Evolutionary conservation across 2,113 vertebrate genomes (phyloP).

Genomic region (Brachionichthys hirsutus): DNA sequence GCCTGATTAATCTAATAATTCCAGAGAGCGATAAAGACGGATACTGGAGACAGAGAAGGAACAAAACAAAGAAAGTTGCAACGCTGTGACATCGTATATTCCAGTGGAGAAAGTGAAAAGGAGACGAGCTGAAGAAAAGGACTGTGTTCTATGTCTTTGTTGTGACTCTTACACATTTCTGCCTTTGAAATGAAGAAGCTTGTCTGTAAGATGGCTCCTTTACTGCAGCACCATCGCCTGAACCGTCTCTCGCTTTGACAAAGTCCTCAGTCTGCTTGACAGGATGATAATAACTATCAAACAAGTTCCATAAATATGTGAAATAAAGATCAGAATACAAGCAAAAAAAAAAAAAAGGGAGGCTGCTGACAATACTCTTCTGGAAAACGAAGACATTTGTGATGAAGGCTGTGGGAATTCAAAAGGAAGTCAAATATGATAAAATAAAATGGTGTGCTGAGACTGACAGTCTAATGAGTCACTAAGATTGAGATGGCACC

Average conservation of each 20-base stretch:
- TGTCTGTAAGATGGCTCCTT: slow-evolving; percentile 32
- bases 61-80: slow-evolving; percentile 28
- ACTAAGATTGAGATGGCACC: slow-evolving; percentile 30
- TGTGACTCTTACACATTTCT: slow-evolving; percentile 41
- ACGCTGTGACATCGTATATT: slow-evolving; percentile 18
- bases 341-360: slow-evolving; percentile 23
- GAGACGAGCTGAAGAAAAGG: slow-evolving; percentile 42
- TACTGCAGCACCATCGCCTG: slow-evolving; percentile 16
- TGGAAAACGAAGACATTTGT: slow-evolving; percentile 19
- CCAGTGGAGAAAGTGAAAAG: slow-evolving; percentile 21
- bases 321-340: slow-evolving; percentile 44
- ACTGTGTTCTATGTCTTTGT: slow-evolving; percentile 31
- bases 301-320: slow-evolving; percentile 56
- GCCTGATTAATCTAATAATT: slow-evolving; percentile 68
- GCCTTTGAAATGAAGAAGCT: slow-evolving; percentile 49
- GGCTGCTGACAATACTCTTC: slow-evolving; percentile 21
- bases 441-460: slow-evolving; percentile 8
- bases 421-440: slow-evolving; percentile 27
- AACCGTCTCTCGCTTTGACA: slow-evolving; percentile 36
- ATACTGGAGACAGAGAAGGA: slow-evolving; percentile 35
- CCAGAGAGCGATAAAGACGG: slow-evolving; percentile 45
- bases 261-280: slow-evolving; percentile 40
- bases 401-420: slow-evolving; percentile 19
- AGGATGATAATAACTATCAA: slow-evolving; percentile 54
- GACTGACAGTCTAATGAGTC: slow-evolving; percentile 43